Evolutionary conservation across 2,113 vertebrate genomes (phyloP).

Genomic region (Amazona guildingii): DNA sequence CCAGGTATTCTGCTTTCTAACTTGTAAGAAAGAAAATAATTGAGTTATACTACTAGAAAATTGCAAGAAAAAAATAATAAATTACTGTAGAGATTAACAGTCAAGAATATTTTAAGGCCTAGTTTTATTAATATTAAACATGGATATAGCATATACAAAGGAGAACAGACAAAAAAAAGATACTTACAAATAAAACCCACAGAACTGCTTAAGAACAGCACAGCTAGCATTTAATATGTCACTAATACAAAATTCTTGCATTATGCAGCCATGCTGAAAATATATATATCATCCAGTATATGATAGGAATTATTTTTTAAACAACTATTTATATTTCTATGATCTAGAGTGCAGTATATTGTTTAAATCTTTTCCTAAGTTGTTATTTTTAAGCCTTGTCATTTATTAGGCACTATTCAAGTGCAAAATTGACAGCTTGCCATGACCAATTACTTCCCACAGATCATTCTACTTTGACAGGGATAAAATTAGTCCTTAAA

Average conservation of each 20-base stretch:
- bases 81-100: background rate
- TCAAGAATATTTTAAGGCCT: background rate
- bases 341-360: background rate
- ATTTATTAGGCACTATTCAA: background rate
- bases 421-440: background rate
- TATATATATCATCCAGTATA: background rate
- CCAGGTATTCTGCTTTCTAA: background rate
- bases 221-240: background rate
- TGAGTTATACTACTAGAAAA: background rate
- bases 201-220: background rate
- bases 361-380: background rate
- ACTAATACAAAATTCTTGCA: background rate
- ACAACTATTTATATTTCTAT: background rate
- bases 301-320: background rate
- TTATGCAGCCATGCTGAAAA: background rate
- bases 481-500: background rate
- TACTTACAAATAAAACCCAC: background rate
- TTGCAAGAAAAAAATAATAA: background rate
- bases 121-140: constrained; percentile 20
- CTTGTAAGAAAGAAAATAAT: background rate
- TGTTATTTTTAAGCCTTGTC: background rate
- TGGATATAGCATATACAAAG: background rate
- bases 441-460: background rate
- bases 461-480: background rate
- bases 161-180: background rate